Evolutionary conservation across 2,113 vertebrate genomes (phyloP).

Genomic region (Lates calcarifer): DNA sequence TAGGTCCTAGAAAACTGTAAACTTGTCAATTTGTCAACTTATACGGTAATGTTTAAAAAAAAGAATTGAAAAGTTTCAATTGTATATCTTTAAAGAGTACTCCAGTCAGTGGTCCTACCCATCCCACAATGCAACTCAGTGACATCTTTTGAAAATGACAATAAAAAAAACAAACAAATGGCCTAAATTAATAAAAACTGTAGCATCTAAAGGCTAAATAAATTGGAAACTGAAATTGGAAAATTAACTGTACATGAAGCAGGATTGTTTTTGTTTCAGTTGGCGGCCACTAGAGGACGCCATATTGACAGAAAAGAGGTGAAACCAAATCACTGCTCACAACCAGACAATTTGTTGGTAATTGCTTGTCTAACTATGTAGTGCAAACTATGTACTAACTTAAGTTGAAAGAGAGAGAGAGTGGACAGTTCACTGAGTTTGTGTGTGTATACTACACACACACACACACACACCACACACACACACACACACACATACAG

Average conservation of each 20-base stretch:
- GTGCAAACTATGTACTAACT: background rate
- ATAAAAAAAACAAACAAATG: too few species aligned
- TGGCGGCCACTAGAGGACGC: constrained; percentile 54
- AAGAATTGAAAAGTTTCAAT: too few species aligned
- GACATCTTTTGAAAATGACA: too few species aligned
- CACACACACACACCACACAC: background rate
- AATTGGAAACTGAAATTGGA: background rate
- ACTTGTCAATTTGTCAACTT: too few species aligned
- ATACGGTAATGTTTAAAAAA: too few species aligned
- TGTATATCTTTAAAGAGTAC: too few species aligned
- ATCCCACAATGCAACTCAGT: too few species aligned
- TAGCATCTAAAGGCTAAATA: background rate
- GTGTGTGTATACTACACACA: background rate
- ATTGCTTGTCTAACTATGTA: constrained; percentile 37
- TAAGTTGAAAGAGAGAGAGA: background rate
- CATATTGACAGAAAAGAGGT: constrained; percentile 21
- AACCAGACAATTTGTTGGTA: background rate
- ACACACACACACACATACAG: constrained; percentile 5
- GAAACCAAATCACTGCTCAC: constrained; percentile 27
- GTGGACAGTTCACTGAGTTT: background rate
- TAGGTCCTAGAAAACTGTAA: too few species aligned
- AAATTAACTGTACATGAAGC: background rate
- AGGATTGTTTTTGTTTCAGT: background rate
- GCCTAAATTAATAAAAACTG: background rate
- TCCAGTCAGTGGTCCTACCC: too few species aligned